Evolutionary conservation across 2,113 vertebrate genomes (phyloP), one percentile per base, ranked within the genome.

Genomic region (Anhinga anhinga): DNA sequence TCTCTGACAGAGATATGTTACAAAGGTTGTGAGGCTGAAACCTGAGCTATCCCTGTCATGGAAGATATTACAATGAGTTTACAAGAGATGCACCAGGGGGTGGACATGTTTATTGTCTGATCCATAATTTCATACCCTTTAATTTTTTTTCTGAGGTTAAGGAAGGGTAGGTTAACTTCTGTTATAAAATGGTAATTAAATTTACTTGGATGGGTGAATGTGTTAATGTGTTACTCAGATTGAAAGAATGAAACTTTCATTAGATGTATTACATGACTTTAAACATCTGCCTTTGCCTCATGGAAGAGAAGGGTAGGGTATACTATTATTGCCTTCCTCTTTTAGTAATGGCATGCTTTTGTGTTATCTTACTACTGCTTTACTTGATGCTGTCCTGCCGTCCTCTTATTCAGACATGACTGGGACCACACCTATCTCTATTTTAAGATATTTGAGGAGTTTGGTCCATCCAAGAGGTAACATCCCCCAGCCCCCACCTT

Each of bases 401-500:
- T 58, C 25, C 21, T 55, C 22, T 74, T 78, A 38, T 45, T 40
- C 26, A 59, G 15, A 42, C 32, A 50, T 86, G 17, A 56, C 30
- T 67, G 7, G 19, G 13, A 67, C 29, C 5, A 53, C 13, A 67
- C 14, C 21, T 78, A 18, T n/a, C 45, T 77, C 27, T 59, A 4
- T 40, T 73, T 49, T 65, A 67, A 42, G n/a, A 13, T 38, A 47
- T n/a, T 22, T 44, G 36, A 86, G 20, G 44, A 77, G 56, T 50
- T 77, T 47, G 17, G 20, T 61, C 44, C 9, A 26, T 32, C 26
- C 49, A 47, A 63, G 21, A 73, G 9, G 2, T n/a, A 59, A 65
- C 16, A 40, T 15, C 22, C 10, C 13, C 22, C 8, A 4, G 1
- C 8, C 13, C 1, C 13, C 13, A 15, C 5, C 25, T 13, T 23